Conservation (phyloP, 1,140 invertebrate genomes). For the Charaxes varanes region DNA sequence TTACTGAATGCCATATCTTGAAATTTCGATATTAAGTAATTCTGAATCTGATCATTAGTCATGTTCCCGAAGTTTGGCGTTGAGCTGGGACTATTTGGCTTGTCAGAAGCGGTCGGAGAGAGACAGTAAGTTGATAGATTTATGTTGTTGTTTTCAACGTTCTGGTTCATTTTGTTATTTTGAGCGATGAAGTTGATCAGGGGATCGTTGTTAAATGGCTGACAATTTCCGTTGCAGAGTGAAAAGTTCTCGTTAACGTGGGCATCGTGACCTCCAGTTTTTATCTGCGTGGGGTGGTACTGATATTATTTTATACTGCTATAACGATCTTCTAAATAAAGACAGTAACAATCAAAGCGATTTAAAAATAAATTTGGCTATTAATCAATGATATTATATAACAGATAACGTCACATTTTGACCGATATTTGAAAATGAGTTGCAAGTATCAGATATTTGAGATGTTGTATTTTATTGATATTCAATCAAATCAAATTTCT, state of each 20-base stretch:
- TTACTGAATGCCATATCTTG: constrained; percentile 41
- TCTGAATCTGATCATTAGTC: constrained; percentile 57
- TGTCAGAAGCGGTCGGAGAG: constrained; percentile 17
- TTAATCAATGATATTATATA: no score
- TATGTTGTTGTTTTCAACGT: constrained; percentile 49
- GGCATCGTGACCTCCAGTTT: constrained; percentile 22
- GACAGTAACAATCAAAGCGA: no score
- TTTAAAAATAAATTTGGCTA: no score
- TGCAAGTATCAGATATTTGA: no score
- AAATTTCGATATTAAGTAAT: constrained; percentile 57
- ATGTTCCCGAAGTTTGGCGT: constrained; percentile 42
- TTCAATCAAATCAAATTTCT: no score
- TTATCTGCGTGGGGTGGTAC: constrained; percentile 13
- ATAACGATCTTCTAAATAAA: no score
- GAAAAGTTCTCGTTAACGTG: constrained; percentile 20
- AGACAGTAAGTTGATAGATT: constrained; percentile 27
- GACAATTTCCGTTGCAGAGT: constrained; percentile 35
- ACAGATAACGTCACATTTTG: no score
- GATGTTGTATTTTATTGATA: no score
- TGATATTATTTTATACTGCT: no score
- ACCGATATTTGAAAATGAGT: no score
- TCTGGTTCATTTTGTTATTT: constrained; percentile 34
- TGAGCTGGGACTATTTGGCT: constrained; percentile 28
- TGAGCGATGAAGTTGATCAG: constrained; percentile 46
- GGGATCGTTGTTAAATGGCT: constrained; percentile 34